phyloP scores from a whole-genome alignment of 2,888 invertebrate species.

The Andrena camellia region DNA sequence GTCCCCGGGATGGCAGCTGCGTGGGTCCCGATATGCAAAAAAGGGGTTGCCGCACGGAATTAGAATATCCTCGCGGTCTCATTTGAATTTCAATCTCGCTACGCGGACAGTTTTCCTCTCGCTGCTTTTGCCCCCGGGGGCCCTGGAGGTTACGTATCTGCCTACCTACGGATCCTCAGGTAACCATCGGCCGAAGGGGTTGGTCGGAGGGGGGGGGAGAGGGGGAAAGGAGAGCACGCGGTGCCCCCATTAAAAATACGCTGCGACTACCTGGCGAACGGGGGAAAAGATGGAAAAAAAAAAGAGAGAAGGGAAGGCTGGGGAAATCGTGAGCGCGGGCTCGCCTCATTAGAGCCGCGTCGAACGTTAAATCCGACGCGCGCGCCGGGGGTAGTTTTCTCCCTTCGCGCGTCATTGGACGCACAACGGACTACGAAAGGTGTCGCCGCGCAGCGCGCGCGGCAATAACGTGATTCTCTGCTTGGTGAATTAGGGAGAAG shows the following conservation, averaged over 20 bases:
- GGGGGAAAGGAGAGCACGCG: slow-evolving; percentile 66
- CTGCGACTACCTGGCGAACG: slow-evolving; percentile 70
- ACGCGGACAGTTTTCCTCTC: slow-evolving; percentile 74
- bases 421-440: slow-evolving; percentile 42
- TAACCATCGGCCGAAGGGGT: slow-evolving; percentile 75
- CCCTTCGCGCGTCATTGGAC: slow-evolving; percentile 36
- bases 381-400: slow-evolving; percentile 37
- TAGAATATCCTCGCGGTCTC: slow-evolving; percentile 85
- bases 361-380: slow-evolving; percentile 75
- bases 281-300: not conserved
- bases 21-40: slow-evolving; percentile 83
- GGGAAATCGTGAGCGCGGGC: slow-evolving; percentile 56
- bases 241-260: slow-evolving; percentile 77
- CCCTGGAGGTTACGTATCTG: slow-evolving; percentile 62
- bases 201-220: slow-evolving; percentile 35
- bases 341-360: slow-evolving; percentile 83
- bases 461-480: slow-evolving; percentile 43
- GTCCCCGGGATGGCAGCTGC: slow-evolving; percentile 82
- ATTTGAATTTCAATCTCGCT: slow-evolving; percentile 85
- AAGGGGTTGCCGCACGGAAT: slow-evolving; percentile 84
- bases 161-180: slow-evolving; percentile 75
- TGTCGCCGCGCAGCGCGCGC: slow-evolving; percentile 31
- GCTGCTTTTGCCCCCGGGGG: slow-evolving; percentile 61
- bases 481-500: slow-evolving; percentile 33
- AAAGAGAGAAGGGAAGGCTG: slow-evolving; percentile 22